Evolutionary conservation across 2,888 invertebrate species (phyloP), one percentile per base, ranked within the genome.

Genomic region (Dolichomitus sp.): DNA sequence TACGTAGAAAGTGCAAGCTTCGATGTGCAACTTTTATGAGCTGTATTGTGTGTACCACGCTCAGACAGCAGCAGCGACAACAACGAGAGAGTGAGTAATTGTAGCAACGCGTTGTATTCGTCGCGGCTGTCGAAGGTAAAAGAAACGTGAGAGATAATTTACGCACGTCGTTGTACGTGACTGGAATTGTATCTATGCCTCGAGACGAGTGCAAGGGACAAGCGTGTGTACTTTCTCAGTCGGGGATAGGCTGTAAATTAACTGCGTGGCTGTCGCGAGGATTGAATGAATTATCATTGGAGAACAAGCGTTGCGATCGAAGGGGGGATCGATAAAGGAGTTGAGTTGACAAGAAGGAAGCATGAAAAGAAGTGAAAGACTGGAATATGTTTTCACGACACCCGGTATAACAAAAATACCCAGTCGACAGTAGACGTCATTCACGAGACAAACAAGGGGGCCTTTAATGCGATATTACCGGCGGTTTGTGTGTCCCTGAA

Each of bases 401-500:
- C 82, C 81, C 85, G 76, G 66, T 84, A 78, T 57, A 19, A 76
- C 52, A 78, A 63, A 74, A 63, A 69, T 57, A 78, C 19, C 40
- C 27, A 42, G 45, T 73, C 45, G 82, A 91, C 88, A 91, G 88
- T 90, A 80, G 87, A 86, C 87, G 85, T 88, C 86, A 90, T 90
- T 91, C 89, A 91, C 84, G 85, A 86, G 78, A 84, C 87, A 87
- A 87, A 91, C 91, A 91, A 91, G 88, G 90, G 88, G 75, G 85
- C 88, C 88, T 91, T 91, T 90, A 90, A 91, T 90, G 87, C 88
- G 88, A 88, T 89, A 90, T 90, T 89, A 89, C 89, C 85, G 86
- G 79, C 81, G 75, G 80, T 88, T 81, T 80, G 84, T 84, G 91
- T 89, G 91, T 89, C 91, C 91, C 88, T 91, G 91, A 91, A 91